Base-by-base conservation (phyloP, 2,113 vertebrate genomes). In the Spea bombifrons region DNA sequence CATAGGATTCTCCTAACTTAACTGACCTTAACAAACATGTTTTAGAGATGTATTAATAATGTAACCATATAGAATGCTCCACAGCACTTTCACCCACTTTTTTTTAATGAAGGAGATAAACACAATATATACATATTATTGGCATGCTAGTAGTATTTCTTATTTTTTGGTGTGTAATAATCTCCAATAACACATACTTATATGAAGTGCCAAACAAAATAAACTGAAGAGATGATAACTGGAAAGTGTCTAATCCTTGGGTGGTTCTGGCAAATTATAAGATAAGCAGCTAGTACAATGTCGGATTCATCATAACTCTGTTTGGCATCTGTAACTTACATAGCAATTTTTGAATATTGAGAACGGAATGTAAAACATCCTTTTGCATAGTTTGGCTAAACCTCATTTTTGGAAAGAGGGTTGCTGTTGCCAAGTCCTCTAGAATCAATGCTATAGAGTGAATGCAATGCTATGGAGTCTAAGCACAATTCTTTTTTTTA, bases 231-330 rank as follows among this genome's bases (percentile, higher is more conserved):
- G 15, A 46, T 67, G 17, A 70, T 57, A 49, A 69, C 17, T 30
- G n/a, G 17, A 70, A 61, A 57, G 8, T 15, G 16, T 17, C 1
- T 45, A 0, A 0, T 48, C 53, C 66, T 63, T 43, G n/a, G 55
- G 55, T 50, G 55, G 75, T 61, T 57, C 66, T 63, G 53, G 68
- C 66, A 61, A 63, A 61, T 63, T 50, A 4, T 61, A 43, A 70
- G 55, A 77, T 70, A 70, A 77, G 66, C 45, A 48, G 17, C 53
- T 57, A 63, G 45, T n/a, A 53, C 16, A 44, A 13, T 70, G 75
- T 61, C 75, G 49, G 44, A 59, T 70, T 77, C 61, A 77, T 77
- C 55, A 61, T 49, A 68, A 63, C 46, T 67, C 45, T 68, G 44
- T n/a, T 43, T n/a, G 53, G 53, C 66, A 61, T 43, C 67, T 70